Conservation (phyloP, 2,797 vertebrate genomes). For the Spheniscus humboldti region DNA sequence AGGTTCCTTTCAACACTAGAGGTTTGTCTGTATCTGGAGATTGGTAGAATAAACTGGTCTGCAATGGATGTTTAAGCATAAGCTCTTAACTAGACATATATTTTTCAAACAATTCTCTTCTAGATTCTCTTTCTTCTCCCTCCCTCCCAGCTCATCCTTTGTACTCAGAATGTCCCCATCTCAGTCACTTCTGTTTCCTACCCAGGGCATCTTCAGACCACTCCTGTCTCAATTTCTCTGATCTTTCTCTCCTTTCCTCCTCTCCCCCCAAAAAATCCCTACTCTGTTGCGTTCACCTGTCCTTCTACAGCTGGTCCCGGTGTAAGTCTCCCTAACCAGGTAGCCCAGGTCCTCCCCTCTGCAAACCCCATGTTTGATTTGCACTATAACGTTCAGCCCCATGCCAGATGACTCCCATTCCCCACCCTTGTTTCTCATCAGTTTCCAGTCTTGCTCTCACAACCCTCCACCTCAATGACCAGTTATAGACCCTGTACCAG, state of each 20-base stretch:
- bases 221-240: neutral
- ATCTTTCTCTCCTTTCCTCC: neutral
- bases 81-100: neutral
- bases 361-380: neutral
- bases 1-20: neutral
- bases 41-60: neutral
- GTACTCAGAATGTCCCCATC: neutral
- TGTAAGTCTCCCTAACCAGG: neutral
- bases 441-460: neutral
- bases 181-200: neutral
- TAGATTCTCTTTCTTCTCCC: neutral
- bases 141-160: neutral
- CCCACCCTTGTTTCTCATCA: neutral
- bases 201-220: neutral
- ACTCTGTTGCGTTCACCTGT: neutral
- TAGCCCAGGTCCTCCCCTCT: neutral
- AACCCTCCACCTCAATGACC: neutral
- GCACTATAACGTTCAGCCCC: neutral
- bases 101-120: neutral
- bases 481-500: neutral
- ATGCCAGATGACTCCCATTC: neutral
- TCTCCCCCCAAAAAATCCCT: neutral
- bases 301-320: neutral
- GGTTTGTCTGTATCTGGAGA: neutral
- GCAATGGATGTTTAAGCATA: neutral